Conservation (phyloP, 2,888 invertebrate species). For the Eilema caniola region DNA sequence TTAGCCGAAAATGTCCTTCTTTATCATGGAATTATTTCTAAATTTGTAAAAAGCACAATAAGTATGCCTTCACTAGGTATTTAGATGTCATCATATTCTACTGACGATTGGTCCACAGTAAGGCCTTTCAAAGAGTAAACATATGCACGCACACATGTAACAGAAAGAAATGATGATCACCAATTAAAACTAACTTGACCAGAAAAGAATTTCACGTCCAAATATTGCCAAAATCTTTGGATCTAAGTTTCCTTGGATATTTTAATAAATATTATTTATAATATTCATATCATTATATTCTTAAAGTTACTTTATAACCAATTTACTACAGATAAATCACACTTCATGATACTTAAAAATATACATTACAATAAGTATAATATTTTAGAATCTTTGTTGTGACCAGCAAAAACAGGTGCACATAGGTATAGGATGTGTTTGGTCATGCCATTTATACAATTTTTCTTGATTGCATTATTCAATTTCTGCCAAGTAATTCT, state of each 20-base stretch:
- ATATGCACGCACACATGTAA: conserved; percentile 41
- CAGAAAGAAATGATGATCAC: conserved; percentile 32
- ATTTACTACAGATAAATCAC: conserved; percentile 16
- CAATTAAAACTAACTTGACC: conserved; percentile 9
- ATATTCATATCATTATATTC: background rate
- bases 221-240: conserved; percentile 11
- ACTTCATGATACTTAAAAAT: conserved; percentile 25
- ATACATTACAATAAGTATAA: conserved; percentile 22
- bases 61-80: conserved; percentile 59
- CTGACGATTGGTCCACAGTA: conserved; percentile 80
- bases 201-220: conserved; percentile 7
- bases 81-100: conserved; percentile 62
- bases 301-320: conserved; percentile 4
- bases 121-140: conserved; percentile 70
- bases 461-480: background rate
- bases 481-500: background rate
- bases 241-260: background rate
- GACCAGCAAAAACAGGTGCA: background rate
- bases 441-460: background rate
- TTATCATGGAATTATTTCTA: conserved; percentile 37
- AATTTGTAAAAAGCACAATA: conserved; percentile 57
- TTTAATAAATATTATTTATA: background rate
- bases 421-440: background rate
- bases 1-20: background rate
- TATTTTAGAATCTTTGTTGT: background rate